Evolutionary conservation across 2,113 vertebrate genomes (phyloP).

Genomic region (Alexandromys fortis): DNA sequence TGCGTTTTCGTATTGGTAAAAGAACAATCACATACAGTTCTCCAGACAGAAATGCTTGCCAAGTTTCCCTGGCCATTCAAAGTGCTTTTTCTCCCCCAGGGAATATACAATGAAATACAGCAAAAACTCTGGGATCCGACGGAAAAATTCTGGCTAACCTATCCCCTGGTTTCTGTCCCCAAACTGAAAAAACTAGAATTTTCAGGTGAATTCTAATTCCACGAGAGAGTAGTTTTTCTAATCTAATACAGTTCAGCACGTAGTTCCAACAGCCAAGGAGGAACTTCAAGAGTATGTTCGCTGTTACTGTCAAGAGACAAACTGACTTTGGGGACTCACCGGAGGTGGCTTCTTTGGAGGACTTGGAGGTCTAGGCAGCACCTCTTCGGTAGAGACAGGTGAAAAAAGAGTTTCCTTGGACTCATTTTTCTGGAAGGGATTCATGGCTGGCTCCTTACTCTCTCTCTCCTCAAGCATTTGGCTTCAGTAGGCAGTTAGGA

Average conservation of each 20-base stretch:
- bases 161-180: background rate
- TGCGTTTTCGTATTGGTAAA: slow-evolving; percentile 61
- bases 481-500: slow-evolving; percentile 86
- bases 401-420: slow-evolving; percentile 86
- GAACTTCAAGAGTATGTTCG: background rate
- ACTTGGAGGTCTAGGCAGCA: slow-evolving; percentile 68
- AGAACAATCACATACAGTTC: slow-evolving; percentile 79
- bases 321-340: slow-evolving; percentile 82
- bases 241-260: slow-evolving; percentile 3
- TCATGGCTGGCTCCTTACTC: slow-evolving; percentile 84
- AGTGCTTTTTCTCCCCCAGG: slow-evolving; percentile 10
- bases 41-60: slow-evolving; percentile 63
- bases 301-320: slow-evolving; percentile 51
- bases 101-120: slow-evolving; percentile 63
- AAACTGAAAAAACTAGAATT: slow-evolving; percentile 52
- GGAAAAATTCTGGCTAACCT: slow-evolving; percentile 6
- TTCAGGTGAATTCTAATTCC: slow-evolving; percentile 77
- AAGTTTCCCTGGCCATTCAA: slow-evolving; percentile 76
- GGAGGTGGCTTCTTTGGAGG: slow-evolving; percentile 81
- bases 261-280: slow-evolving; percentile 51
- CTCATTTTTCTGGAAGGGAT: slow-evolving; percentile 85
- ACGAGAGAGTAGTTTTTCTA: slow-evolving; percentile 74
- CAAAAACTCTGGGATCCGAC: slow-evolving; percentile 14
- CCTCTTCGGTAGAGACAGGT: slow-evolving; percentile 86
- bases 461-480: slow-evolving; percentile 86